phyloP scores from a whole-genome alignment of 2,888 invertebrate species.

The Microctonus aethiopoides region DNA sequence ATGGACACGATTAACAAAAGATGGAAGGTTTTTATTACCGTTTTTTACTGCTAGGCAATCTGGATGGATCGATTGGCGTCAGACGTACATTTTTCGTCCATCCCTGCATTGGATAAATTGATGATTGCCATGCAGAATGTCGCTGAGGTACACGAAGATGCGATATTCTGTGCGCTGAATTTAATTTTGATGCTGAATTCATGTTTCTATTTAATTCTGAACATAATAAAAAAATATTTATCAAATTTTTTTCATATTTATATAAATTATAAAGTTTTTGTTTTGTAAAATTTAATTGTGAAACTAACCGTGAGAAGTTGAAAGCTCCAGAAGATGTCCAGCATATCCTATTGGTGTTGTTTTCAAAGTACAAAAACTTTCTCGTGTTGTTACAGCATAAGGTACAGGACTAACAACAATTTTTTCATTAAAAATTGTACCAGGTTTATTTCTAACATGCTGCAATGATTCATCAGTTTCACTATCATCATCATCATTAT shows the following conservation, averaged over 20 bases:
- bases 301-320: constrained; percentile 50
- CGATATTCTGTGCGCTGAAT: constrained; percentile 47
- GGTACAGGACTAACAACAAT: constrained; percentile 64
- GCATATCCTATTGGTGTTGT: constrained; percentile 59
- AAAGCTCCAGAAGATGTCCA: constrained; percentile 50
- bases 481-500: constrained; percentile 29
- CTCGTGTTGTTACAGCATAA: constrained; percentile 56
- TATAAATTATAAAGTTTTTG: neutral
- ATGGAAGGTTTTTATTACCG: constrained; percentile 46
- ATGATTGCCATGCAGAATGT: constrained; percentile 59
- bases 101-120: constrained; percentile 55
- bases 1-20: neutral
- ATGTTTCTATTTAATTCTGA: constrained; percentile 44
- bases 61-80: constrained; percentile 59
- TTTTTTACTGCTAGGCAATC: constrained; percentile 57
- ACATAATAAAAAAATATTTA: neutral
- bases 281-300: neutral
- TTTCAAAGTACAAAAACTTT: constrained; percentile 63
- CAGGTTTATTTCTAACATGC: constrained; percentile 58
- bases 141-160: constrained; percentile 49
- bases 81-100: constrained; percentile 62
- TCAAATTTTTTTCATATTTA: neutral
- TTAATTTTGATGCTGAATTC: constrained; percentile 44
- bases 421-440: constrained; percentile 62
- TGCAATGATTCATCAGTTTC: constrained; percentile 39